A percentile compares a stretch with the other conserved stretches of the same genome.
These are phyloP conservation scores for Zaprionus lineosus DNA, from an alignment of 2,888 invertebrate genomes.

Conservation along the genomic window DNA sequence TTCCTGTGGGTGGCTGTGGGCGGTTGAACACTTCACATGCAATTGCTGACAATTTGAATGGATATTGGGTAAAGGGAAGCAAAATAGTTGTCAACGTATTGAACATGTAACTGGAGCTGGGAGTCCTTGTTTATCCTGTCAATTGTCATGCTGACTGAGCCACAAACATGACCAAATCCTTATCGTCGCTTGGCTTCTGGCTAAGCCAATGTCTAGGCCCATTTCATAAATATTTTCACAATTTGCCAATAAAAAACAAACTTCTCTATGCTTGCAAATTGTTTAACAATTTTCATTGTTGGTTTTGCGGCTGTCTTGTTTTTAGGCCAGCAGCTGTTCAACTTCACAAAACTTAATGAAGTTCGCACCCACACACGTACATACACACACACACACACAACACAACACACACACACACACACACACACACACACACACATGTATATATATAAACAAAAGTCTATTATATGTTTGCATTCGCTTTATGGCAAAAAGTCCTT, in stretches of 20 bases:
- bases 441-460: too few species aligned
- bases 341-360: slow-evolving; percentile 63
- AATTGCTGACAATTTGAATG: slow-evolving; percentile 43
- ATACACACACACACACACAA: slow-evolving; percentile 1
- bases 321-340: slow-evolving; percentile 62
- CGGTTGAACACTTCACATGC: background rate
- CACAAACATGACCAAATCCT: slow-evolving; percentile 31
- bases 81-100: slow-evolving; percentile 55
- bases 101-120: slow-evolving; percentile 32
- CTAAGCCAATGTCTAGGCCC: slow-evolving; percentile 19
- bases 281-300: slow-evolving; percentile 36
- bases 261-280: slow-evolving; percentile 14
- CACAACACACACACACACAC: slow-evolving; percentile 7
- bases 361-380: slow-evolving; percentile 19
- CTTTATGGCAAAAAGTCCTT: slow-evolving; percentile 39
- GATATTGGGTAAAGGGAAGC: slow-evolving; percentile 52
- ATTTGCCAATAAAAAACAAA: slow-evolving; percentile 8
- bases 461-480: slow-evolving; percentile 38
- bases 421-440: too few species aligned
- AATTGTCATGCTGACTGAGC: slow-evolving; percentile 42
- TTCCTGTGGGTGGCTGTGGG: background rate
- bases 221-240: slow-evolving; percentile 29
- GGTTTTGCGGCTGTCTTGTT: slow-evolving; percentile 47
- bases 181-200: slow-evolving; percentile 12
- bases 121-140: slow-evolving; percentile 53